A percentile compares a stretch with the other conserved stretches of the same genome.
Evolutionary conservation across 2,888 invertebrate genomes (phyloP).

Genomic region (Chromoteleia sp.): DNA sequence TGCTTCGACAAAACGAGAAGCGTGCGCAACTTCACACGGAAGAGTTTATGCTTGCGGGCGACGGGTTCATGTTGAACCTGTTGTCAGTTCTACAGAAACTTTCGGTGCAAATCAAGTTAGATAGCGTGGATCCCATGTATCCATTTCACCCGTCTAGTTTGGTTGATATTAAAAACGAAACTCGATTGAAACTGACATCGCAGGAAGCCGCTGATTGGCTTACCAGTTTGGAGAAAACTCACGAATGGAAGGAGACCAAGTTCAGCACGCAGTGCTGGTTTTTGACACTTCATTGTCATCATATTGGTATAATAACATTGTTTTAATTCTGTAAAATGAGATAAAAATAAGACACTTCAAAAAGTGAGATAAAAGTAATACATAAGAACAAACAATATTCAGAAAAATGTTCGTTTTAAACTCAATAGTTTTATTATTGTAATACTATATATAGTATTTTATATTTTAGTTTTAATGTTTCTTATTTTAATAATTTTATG

Average conservation of each 20-base stretch:
- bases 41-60: slow-evolving; percentile 94
- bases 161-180: slow-evolving; percentile 91
- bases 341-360: too few relatives aligned
- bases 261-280: slow-evolving; percentile 99
- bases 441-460: too few relatives aligned
- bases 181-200: slow-evolving; percentile 92
- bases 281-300: slow-evolving; percentile 96
- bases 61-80: slow-evolving; percentile 98
- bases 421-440: too few relatives aligned
- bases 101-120: slow-evolving; percentile 94
- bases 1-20: slow-evolving; percentile 93
- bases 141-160: slow-evolving; percentile 93
- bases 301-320: slow-evolving; percentile 87
- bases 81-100: slow-evolving; percentile 95
- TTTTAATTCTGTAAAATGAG: too few relatives aligned
- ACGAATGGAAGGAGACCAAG: slow-evolving; percentile 91
- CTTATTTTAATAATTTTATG: too few relatives aligned
- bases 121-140: slow-evolving; percentile 95
- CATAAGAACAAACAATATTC: too few relatives aligned
- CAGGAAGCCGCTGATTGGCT: slow-evolving; percentile 93
- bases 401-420: too few relatives aligned
- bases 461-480: too few relatives aligned
- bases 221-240: slow-evolving; percentile 87
- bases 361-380: too few relatives aligned
- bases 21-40: slow-evolving; percentile 96